These are phyloP conservation scores for Araneus ventricosus DNA, from an alignment of 1,140 invertebrate species.

Conservation along the genomic window DNA sequence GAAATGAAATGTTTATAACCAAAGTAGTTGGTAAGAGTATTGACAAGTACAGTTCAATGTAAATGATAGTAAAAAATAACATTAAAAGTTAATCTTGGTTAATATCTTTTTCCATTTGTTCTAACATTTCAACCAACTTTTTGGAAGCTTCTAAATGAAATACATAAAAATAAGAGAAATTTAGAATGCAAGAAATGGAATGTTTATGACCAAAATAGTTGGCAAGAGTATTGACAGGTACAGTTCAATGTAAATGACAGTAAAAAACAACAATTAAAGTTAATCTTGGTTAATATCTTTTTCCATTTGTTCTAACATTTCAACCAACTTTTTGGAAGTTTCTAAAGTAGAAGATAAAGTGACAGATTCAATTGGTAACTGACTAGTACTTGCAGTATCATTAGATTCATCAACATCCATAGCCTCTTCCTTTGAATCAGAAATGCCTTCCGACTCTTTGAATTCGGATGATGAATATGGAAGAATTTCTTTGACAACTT, in stretches of 20 bases:
- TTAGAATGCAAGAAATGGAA: neutral
- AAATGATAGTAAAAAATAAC: too few species aligned
- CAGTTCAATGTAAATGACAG: neutral
- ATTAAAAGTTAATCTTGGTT: neutral
- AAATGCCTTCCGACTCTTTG: neutral
- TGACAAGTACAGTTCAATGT: neutral
- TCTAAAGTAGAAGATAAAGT: neutral
- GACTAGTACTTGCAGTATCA: neutral
- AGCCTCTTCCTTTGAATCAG: neutral
- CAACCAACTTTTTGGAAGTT: neutral
- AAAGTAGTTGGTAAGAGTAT: neutral
- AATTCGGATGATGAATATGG: neutral
- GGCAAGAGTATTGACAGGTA: neutral
- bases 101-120: neutral
- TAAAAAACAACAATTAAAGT: neutral
- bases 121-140: neutral
- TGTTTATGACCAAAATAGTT: neutral
- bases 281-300: neutral
- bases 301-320: neutral
- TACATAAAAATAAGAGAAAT: neutral
- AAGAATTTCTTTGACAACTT: neutral
- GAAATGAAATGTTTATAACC: neutral
- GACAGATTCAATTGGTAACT: neutral
- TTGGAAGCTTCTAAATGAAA: neutral
- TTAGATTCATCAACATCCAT: conserved; percentile 8